Base-by-base conservation (phyloP, 2,888 invertebrate species). In the Liposcelis brunnea region DNA sequence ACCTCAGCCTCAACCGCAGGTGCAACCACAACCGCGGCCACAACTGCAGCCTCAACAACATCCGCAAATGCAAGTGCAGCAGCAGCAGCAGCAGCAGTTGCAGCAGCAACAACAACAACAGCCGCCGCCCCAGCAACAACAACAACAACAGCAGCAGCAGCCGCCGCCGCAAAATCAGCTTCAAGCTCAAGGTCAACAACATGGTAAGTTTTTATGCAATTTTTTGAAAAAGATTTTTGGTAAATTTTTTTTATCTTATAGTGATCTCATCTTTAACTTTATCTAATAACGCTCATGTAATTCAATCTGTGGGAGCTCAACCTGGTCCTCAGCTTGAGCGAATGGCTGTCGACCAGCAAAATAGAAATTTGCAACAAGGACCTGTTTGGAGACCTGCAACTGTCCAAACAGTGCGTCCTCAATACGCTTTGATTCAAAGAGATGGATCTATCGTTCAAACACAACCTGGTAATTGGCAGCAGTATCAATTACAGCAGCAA, bases 221-320 rank as follows among this genome's bases (percentile, higher is more conserved):
- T 26, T 8, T 26, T 26, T 26, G 26, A 26, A 26, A 26, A 36
- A 33, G 46, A 12, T 33, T 48, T 49, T n/a, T 52, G 52, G 43
- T 70, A 71, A 43, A 77, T 77, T 50, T 77, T 79, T 38, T 77
- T 79, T 3, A 73, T 74, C n/a, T 50, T 77, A 80, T 19, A 70
- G 80, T 35, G 74, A 77, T 48, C 78, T 52, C 42, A 4, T 26
- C 26, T 26, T 4, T 4, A 26, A 8, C 26, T 8, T 8, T 26
- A 6, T 4, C 8, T 6, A 26, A 26, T 26, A 26, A 26, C 26
- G 26, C 26, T 26, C 26, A 26, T 8, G 26, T 26, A 26, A 26
- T 26, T 26, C 26, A 26, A 26, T 26, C 26, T 8, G 26, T 26
- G 4, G 26, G 26, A 4, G 26, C 26, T 4, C 26, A 26, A 26